Evolutionary conservation across 1,140 invertebrate species (phyloP), one percentile per base, ranked within the genome.

Genomic region (Caenorhabditis tropicalis): DNA sequence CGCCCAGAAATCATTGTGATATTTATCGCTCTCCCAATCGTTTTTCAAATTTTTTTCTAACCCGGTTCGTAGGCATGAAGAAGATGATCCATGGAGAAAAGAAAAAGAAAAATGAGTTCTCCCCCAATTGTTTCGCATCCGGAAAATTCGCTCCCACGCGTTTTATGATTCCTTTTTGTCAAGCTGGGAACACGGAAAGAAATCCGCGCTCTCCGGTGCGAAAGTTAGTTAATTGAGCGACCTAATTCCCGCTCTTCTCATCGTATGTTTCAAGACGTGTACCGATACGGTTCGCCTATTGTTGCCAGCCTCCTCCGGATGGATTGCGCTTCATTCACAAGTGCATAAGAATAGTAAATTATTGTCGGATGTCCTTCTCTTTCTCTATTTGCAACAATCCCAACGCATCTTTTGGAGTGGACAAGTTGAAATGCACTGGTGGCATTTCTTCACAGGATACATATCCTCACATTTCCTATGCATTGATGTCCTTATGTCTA

Each of bases 321-420:
- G 65, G 36, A 74, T 74, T 74, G 33, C 65, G 65, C 36, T 74
- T 74, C 36, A 74, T 74, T 74, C 65, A 74, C 65, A 74, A 74
- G 65, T 74, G 65, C 65, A 74, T 74, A 74, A 74, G 65, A 43
- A 74, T 39, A 74, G 65, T 74, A 74, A 74, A 74, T 74, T 74
- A 74, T 74, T 43, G 65, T 74, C 65, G 65, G 36, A 46, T 43
- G 65, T 33, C 21, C n/a, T 74, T 10, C 36, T 39, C 43, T 4
- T 24, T 10, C 65, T 24, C n/a, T 43, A n/a, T 74, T 43, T 74
- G 65, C 65, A 74, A 74, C 65, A 74, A 43, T 74, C 65, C 65
- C n/a, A 51, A 51, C 48, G 48, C 53, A 56, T 56, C 53, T 21
- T 74, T 24, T 43, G 9, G 6, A 39, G 33, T 65, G 31, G 33